These are phyloP conservation scores for Neocrepidodera transversa DNA, from an alignment of 2,888 invertebrate species.

Conservation along the genomic window DNA sequence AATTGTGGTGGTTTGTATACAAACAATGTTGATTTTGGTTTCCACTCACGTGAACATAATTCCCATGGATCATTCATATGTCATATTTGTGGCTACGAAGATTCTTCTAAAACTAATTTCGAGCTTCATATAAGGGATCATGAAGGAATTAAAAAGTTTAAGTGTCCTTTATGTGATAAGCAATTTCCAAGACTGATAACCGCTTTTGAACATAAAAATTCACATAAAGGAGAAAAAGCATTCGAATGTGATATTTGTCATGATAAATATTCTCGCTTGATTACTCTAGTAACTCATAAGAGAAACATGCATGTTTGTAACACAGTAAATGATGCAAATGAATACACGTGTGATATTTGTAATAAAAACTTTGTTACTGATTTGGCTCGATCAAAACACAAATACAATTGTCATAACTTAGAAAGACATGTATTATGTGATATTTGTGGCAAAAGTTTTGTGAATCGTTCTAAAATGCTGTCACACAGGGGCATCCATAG, in stretches of 20 bases:
- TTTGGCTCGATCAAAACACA: slow-evolving; percentile 45
- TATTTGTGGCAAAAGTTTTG: slow-evolving; percentile 52
- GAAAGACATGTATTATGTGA: too few species aligned
- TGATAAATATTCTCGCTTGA: slow-evolving; percentile 61
- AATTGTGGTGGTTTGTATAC: slow-evolving; percentile 52
- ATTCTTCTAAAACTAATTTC: slow-evolving; percentile 53
- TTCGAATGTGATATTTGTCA: slow-evolving; percentile 65
- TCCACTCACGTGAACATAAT: slow-evolving; percentile 40
- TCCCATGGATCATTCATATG: slow-evolving; percentile 34
- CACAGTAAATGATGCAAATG: slow-evolving; percentile 56
- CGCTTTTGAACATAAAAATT: slow-evolving; percentile 59
- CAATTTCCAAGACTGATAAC: slow-evolving; percentile 58
- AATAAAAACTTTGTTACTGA: slow-evolving; percentile 56
- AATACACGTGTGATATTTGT: slow-evolving; percentile 61
- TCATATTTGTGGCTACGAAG: slow-evolving; percentile 2
- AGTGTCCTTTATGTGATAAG: slow-evolving; percentile 45
- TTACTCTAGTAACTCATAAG: slow-evolving; percentile 62
- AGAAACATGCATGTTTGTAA: slow-evolving; percentile 62
- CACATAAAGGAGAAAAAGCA: slow-evolving; percentile 63
- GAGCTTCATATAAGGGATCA: slow-evolving; percentile 51
- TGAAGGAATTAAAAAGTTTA: slow-evolving; percentile 57
- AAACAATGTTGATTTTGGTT: slow-evolving; percentile 44
- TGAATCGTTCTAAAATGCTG: slow-evolving; percentile 8
- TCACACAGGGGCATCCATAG: slow-evolving; percentile 26
- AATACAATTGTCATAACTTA: neutral